phyloP scores from a whole-genome alignment of 2,888 invertebrate genomes.

The Drosophila meridiana region DNA sequence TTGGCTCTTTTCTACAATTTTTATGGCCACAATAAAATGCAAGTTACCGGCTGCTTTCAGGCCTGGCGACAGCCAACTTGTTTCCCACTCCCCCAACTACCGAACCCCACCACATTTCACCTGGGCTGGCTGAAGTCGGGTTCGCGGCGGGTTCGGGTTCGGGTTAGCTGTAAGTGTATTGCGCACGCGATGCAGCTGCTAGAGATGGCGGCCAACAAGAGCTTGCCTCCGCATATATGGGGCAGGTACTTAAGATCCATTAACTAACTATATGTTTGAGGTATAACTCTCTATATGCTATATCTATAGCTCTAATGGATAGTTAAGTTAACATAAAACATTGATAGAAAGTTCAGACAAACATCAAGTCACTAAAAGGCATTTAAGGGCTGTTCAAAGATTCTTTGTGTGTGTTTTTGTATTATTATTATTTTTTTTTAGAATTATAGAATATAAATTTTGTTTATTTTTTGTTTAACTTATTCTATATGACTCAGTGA shows the following conservation, averaged over 20 bases:
- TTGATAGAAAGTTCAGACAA: not conserved
- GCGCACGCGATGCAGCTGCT: conserved; percentile 73
- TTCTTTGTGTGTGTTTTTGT: not conserved
- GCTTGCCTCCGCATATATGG: not conserved
- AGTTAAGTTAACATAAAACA: too few species aligned
- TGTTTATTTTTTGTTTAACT: too few species aligned
- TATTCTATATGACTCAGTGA: too few species aligned
- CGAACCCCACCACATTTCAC: not conserved
- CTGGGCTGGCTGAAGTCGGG: not conserved
- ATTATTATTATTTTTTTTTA: too few species aligned
- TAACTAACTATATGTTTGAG: not conserved
- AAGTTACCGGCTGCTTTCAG: conserved; percentile 47
- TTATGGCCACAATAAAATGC: conserved; percentile 64
- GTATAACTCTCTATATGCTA: not conserved
- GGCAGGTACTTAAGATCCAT: not conserved
- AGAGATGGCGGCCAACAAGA: conserved; percentile 9
- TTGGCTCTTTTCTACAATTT: conserved; percentile 61
- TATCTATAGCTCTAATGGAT: not conserved
- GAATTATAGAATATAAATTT: too few species aligned
- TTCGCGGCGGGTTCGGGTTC: not conserved
- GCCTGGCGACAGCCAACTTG: conserved; percentile 38
- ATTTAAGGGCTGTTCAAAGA: not conserved
- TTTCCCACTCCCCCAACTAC: not conserved
- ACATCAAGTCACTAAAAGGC: not conserved
- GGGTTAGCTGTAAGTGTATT: conserved; percentile 45